These are phyloP conservation scores for Cacoxenus indagator DNA, from an alignment of 2,888 invertebrate species.

Conservation along the genomic window DNA sequence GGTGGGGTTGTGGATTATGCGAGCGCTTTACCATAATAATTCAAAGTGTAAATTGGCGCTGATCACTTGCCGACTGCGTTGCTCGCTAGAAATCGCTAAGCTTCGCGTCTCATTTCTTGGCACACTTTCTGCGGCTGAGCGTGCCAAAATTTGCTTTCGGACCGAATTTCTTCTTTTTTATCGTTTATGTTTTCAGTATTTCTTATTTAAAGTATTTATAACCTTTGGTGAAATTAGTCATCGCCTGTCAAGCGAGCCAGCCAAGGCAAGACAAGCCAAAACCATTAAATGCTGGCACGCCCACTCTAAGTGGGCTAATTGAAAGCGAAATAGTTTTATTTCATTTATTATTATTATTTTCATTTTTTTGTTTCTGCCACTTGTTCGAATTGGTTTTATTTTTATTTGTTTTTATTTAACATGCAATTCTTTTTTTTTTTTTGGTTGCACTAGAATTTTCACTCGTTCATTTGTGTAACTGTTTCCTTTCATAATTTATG, in stretches of 20 bases:
- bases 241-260: too few species aligned
- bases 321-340: too few species aligned
- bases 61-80: too few species aligned
- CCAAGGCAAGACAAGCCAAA: too few species aligned
- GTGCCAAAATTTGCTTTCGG: neutral
- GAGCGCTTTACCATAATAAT: neutral
- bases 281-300: too few species aligned
- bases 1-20: neutral
- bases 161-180: neutral
- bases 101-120: neutral
- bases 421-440: neutral
- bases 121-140: neutral
- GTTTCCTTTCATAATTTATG: slow-evolving; percentile 36
- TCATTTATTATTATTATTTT: too few species aligned
- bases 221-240: too few species aligned
- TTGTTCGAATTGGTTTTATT: too few species aligned
- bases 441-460: neutral
- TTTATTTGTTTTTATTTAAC: neutral
- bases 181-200: neutral
- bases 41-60: neutral
- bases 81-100: too few species aligned
- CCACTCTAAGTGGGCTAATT: too few species aligned
- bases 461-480: slow-evolving; percentile 5
- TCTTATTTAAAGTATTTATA: too few species aligned
- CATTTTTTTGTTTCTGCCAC: too few species aligned